Conservation (phyloP, 2,113 vertebrate genomes). For the Hemiprocne comata region DNA sequence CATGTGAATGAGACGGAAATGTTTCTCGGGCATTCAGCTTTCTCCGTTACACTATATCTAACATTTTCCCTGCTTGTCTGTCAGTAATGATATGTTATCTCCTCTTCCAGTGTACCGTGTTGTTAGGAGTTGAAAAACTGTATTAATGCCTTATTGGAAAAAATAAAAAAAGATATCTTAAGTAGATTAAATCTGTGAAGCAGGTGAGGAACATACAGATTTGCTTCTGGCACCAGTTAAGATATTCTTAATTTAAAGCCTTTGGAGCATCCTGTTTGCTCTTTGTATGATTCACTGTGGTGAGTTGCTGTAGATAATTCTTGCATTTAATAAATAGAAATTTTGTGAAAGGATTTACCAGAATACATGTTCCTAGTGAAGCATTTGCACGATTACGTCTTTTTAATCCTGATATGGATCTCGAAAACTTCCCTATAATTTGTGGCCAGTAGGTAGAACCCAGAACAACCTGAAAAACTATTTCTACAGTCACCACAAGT, state of each 20-base stretch:
- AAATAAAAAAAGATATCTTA: background rate
- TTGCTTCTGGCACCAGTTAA: background rate
- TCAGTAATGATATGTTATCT: background rate
- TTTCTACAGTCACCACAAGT: background rate
- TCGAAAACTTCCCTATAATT: background rate
- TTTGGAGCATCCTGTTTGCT: background rate
- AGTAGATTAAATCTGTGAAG: background rate
- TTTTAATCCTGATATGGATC: background rate
- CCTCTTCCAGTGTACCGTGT: background rate
- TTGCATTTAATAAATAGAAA: background rate
- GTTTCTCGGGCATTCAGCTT: background rate
- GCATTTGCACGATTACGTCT: background rate
- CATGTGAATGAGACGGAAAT: background rate
- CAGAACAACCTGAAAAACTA: background rate
- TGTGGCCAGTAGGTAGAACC: background rate
- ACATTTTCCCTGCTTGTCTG: background rate
- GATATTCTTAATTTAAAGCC: background rate
- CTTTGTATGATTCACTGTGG: too few species aligned
- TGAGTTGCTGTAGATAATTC: background rate
- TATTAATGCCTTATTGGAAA: background rate
- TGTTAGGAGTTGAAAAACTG: background rate
- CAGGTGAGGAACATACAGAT: background rate
- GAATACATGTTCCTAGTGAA: background rate
- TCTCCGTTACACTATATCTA: background rate
- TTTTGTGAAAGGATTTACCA: background rate